Conservation (phyloP, 2,113 vertebrate genomes). For the Rhombomys opimus region DNA sequence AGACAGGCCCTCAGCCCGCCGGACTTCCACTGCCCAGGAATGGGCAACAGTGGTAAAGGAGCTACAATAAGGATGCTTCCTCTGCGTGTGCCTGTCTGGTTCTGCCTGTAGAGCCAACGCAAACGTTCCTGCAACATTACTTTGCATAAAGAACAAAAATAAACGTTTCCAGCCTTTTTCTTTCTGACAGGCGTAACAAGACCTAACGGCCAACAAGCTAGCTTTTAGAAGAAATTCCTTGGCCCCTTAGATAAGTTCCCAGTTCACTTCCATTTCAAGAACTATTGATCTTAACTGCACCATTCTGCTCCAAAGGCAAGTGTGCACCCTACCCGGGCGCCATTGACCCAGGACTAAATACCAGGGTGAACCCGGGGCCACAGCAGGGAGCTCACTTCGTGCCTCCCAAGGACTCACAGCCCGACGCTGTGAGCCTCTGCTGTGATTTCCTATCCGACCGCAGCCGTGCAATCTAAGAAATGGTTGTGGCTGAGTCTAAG, state of each 20-base stretch:
- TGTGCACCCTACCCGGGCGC: rapidly evolving
- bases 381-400: not conserved
- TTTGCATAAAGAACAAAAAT: not conserved
- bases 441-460: not conserved
- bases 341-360: not conserved
- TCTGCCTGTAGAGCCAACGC: not conserved
- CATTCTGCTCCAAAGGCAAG: not conserved
- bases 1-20: not conserved
- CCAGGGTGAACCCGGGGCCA: not conserved
- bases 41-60: not conserved
- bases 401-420: not conserved
- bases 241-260: not conserved
- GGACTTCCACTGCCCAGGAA: not conserved
- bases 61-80: not conserved
- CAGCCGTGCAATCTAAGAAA: not conserved
- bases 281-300: not conserved
- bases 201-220: not conserved
- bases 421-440: too few relatives aligned
- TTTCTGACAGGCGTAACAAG: not conserved
- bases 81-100: not conserved
- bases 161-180: not conserved
- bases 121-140: not conserved
- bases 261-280: not conserved
- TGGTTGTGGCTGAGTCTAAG: not conserved
- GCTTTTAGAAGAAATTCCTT: not conserved